Conservation (phyloP, 92 coral and sea anemone species). For the Zoanthus gigantus region DNA sequence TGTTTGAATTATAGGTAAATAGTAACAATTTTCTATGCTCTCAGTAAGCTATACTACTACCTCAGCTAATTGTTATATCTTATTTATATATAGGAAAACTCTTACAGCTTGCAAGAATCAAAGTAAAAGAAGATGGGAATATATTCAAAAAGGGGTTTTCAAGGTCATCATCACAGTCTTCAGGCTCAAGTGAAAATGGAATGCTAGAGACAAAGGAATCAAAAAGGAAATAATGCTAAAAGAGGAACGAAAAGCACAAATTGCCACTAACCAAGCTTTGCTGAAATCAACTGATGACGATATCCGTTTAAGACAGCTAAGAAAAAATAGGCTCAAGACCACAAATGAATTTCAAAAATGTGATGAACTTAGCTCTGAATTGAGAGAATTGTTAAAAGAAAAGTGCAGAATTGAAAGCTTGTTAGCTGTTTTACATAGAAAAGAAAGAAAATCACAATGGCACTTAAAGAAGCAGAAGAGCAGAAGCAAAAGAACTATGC, state of each 20-base stretch:
- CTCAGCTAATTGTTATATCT: neutral
- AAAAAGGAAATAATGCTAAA: neutral
- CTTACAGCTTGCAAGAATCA: neutral
- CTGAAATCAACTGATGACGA: neutral
- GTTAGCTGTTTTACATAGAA: neutral
- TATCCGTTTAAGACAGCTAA: neutral
- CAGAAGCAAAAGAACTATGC: neutral
- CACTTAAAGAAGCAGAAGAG: neutral
- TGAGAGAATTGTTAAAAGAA: neutral
- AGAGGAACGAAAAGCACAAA: neutral
- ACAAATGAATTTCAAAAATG: neutral
- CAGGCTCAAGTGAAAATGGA: neutral
- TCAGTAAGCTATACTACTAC: neutral
- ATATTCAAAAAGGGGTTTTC: neutral
- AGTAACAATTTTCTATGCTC: too few species aligned
- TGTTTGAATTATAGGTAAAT: too few species aligned
- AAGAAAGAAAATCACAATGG: neutral
- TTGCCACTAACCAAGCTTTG: neutral
- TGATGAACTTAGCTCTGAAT: neutral
- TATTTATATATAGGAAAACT: neutral
- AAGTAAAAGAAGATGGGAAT: neutral
- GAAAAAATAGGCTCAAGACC: neutral
- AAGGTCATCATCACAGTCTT: neutral
- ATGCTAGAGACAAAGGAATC: too few species aligned
- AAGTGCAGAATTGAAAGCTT: neutral